These are phyloP conservation scores for Melitaea athalia DNA, from an alignment of 2,888 invertebrate genomes.

Conservation along the genomic window DNA sequence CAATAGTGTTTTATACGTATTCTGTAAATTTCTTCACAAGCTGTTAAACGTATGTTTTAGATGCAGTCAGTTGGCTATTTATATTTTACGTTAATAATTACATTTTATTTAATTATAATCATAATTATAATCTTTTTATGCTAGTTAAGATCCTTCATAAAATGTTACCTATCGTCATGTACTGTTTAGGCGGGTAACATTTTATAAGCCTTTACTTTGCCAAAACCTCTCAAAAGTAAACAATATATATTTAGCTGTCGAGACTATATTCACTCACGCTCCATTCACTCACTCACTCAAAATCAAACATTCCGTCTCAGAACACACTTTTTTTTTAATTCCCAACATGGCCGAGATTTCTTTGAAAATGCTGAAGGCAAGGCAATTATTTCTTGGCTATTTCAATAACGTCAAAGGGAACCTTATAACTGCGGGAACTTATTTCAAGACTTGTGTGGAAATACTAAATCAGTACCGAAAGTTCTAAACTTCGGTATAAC, in stretches of 20 bases:
- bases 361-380: slow-evolving; percentile 38
- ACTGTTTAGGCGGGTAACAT: too few species aligned
- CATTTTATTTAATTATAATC: too few species aligned
- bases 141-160: background rate
- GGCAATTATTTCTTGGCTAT: slow-evolving; percentile 42
- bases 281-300: background rate
- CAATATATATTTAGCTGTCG: background rate
- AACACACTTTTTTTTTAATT: slow-evolving; percentile 12
- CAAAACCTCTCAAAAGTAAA: background rate
- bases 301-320: slow-evolving; percentile 3
- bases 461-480: slow-evolving; percentile 3
- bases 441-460: slow-evolving; percentile 4
- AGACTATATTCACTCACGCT: background rate
- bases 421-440: slow-evolving; percentile 9
- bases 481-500: slow-evolving; percentile 3
- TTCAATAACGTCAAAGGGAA: slow-evolving; percentile 41
- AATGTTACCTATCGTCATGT: too few species aligned
- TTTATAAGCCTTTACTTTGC: background rate
- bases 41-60: too few species aligned
- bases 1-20: too few species aligned
- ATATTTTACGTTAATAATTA: too few species aligned
- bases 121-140: too few species aligned
- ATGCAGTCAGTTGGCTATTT: too few species aligned
- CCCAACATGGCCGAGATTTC: slow-evolving; percentile 29
- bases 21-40: too few species aligned